Percentiles rank a stretch among this genome's conserved stretches.
Conservation (phyloP, 2,113 vertebrate genomes). For the Embiotoca jacksoni region DNA sequence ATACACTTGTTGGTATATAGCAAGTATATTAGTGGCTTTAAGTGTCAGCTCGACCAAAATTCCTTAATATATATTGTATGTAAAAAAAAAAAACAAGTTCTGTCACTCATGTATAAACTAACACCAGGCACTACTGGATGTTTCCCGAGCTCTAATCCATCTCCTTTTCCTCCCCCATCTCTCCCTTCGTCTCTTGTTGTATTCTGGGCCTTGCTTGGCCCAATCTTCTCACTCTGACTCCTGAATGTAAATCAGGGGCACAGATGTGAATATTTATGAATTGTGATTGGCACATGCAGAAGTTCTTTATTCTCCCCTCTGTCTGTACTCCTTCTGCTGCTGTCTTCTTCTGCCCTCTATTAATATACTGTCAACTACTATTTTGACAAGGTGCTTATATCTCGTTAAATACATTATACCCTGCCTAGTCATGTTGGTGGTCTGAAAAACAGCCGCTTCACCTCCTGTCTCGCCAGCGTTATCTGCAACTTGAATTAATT, state of each 20-base stretch:
- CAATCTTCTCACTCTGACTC: background rate
- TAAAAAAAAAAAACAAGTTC: too few relatives aligned
- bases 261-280: conserved; percentile 25
- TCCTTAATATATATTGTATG: too few relatives aligned
- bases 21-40: too few relatives aligned
- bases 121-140: conserved; percentile 9
- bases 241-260: conserved; percentile 5
- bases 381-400: background rate
- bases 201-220: background rate
- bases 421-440: background rate
- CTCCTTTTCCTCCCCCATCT: conserved; percentile 9
- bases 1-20: too few relatives aligned
- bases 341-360: background rate
- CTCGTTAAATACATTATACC: background rate
- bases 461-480: too few relatives aligned
- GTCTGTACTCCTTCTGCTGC: background rate
- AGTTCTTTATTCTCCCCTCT: background rate
- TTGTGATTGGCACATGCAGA: background rate
- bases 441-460: background rate
- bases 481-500: background rate
- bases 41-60: too few relatives aligned
- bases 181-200: background rate
- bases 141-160: conserved; percentile 9
- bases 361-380: background rate
- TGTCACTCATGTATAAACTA: conserved; percentile 15